Evolutionary conservation across 1,140 invertebrate species (phyloP), one percentile per base, ranked within the genome.

Genomic region (Neotoxoptera formosana): DNA sequence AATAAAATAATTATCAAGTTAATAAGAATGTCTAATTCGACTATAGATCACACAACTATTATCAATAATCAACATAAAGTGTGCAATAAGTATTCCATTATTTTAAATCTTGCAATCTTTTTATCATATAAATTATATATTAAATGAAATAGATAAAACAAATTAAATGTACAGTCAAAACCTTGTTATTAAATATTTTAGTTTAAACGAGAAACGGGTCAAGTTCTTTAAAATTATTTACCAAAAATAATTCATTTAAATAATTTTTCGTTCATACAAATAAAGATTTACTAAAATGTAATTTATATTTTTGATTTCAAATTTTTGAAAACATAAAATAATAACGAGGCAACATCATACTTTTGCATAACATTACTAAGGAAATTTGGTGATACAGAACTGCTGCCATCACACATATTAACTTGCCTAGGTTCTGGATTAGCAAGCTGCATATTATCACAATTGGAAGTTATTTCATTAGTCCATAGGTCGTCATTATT

Each of bases 391-490:
- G 17, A 21, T 11, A 48, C 21, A 41, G 36, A 45, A 94, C 87
- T 41, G 30, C 30, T 90, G 34, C 34, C 76, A 6, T 51, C 34
- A 47, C 36, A 81, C 21, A 8, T 45, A 51, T n/a, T 53, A 81
- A 84, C 76, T 88, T 91, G 88, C 90, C 56, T 92, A 34, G 91
- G 81, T 86, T 93, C 91, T 86, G 91, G 48, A 86, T 93, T n/a
- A 60, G 81, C 91, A 21, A 93, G 81, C 81, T 93, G 91, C 91
- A 93, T 93, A 86, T 93, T 93, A 93, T 84, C 81, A 86, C 17
- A 56, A 84, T 86, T 93, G 1, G 45, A 41, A 84, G 14, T 21
- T 84, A 17, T 53, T 41, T 84, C 48, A 25, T 93, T 34, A 45
- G 86, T 93, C 21, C 47, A 86, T 45, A 86, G 2, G 1, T 36